Evolutionary conservation across 2,113 vertebrate species (phyloP), one percentile per base, ranked within the genome.

Genomic region (Siniperca knerii): DNA sequence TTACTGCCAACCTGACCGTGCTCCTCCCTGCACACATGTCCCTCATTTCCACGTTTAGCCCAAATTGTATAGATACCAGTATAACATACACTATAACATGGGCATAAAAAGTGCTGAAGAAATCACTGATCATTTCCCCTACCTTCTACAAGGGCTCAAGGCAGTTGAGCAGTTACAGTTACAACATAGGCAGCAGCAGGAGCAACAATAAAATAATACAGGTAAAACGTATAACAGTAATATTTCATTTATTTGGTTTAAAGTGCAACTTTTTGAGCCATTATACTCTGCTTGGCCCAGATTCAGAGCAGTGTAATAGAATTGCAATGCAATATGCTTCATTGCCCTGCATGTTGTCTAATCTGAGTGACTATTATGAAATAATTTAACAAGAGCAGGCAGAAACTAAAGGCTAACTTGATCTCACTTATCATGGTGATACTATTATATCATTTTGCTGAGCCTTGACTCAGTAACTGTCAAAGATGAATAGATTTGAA

Each of bases 291-390:
- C 42, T 64, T 37, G 33, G 18, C 35, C 40, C 5, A 4, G 13
- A 48, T 11, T 29, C 66, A 10, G 8, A 68, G 42, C 66, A 48
- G 44, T 29, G 40, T 67, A 23, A n/a, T n/a, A 46, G 6, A n/a
- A 44, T 6, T n/a, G 13, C 42, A 48, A 2, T 48, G n/a, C 44
- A 68, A 9, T 0, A 46, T 44, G n/a, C 42, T 68, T 29, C 66
- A 55, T 37, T 54, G 5, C 18, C 46, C 48, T 13, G 18, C 23
- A 23, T 37, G 29, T 21, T 72, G 50, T 55, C 29, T 55, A 15
- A 72, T 37, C 50, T 72, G 6, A 72, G 35, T 40, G 20, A 72
- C 50, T 72, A 33, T 52, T 52, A 52, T 52, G 16, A 72, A 72
- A 55, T 72, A 33, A 40, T 55, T 58, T 73, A 73, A 73, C 52